Conservation (phyloP, 2,797 vertebrate genomes). For the Poecile montanus region DNA sequence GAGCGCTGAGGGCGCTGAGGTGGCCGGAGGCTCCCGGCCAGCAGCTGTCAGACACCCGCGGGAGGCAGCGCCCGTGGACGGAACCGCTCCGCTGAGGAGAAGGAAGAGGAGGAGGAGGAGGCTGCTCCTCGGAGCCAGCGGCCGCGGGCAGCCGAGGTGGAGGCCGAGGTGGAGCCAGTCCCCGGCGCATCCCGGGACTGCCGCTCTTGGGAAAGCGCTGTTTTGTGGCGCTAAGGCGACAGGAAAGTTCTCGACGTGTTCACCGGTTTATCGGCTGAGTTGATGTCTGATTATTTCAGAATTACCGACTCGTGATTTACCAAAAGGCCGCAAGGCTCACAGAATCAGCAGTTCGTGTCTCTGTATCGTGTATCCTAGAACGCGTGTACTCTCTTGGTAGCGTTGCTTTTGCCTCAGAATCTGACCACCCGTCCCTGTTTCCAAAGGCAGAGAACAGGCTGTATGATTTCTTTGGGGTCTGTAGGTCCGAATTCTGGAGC, state of each 20-base stretch:
- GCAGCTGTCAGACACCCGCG: accelerated
- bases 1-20: accelerated
- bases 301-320: not conserved
- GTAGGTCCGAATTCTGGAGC: not conserved
- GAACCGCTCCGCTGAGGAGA: not conserved
- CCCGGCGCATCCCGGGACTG: not conserved
- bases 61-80: not conserved
- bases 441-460: not conserved
- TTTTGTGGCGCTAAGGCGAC: too few relatives aligned
- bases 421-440: not conserved
- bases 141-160: not conserved
- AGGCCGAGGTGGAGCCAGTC: too few relatives aligned
- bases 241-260: accelerated
- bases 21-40: accelerated
- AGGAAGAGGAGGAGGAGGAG: not conserved
- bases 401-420: not conserved
- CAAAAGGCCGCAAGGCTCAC: not conserved
- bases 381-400: not conserved
- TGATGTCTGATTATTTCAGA: not conserved
- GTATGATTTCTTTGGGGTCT: not conserved
- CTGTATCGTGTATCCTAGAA: accelerated
- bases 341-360: accelerated
- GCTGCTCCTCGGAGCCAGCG: not conserved
- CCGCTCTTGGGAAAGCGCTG: accelerated
- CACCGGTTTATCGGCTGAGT: not conserved